Conservation (phyloP, 1,140 invertebrate species). For the Microplitis mediator region DNA sequence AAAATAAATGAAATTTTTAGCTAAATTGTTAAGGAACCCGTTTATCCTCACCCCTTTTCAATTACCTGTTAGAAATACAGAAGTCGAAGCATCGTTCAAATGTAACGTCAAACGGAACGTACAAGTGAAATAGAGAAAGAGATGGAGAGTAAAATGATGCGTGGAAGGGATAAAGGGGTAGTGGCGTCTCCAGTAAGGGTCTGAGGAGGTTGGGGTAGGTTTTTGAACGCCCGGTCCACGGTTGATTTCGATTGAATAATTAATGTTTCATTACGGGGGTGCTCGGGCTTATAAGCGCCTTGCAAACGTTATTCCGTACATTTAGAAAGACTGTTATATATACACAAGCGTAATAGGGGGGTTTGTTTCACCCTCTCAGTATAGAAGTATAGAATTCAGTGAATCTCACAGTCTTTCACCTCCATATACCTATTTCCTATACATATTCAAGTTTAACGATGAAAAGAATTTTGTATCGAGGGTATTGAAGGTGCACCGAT, state of each 20-base stretch:
- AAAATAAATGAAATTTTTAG: too few relatives aligned
- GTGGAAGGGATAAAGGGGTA: too few relatives aligned
- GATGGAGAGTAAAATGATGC: too few relatives aligned
- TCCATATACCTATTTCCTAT: constrained; percentile 60
- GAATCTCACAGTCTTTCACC: constrained; percentile 40
- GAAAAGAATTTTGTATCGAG: constrained; percentile 64
- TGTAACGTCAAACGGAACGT: too few relatives aligned
- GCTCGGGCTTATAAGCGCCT: constrained; percentile 58
- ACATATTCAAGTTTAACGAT: constrained; percentile 51
- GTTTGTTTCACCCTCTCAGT: too few relatives aligned
- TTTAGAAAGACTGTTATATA: constrained; percentile 53
- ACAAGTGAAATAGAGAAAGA: too few relatives aligned
- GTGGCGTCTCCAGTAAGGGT: too few relatives aligned
- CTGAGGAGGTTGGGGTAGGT: neutral
- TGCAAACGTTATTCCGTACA: constrained; percentile 57
- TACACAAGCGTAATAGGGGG: constrained; percentile 29
- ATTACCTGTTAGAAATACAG: too few relatives aligned
- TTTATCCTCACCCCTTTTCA: too few relatives aligned
- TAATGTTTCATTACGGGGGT: constrained; percentile 60
- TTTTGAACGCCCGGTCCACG: constrained; percentile 31
- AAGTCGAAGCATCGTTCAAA: too few relatives aligned
- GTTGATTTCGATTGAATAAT: constrained; percentile 64
- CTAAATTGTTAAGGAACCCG: too few relatives aligned
- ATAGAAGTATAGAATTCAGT: constrained; percentile 37
- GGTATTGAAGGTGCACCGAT: constrained; percentile 57